A percentile compares a stretch with the other conserved stretches of the same genome.
phyloP scores from a whole-genome alignment of 2,797 vertebrate species.

The Emydoidea blandingii region DNA sequence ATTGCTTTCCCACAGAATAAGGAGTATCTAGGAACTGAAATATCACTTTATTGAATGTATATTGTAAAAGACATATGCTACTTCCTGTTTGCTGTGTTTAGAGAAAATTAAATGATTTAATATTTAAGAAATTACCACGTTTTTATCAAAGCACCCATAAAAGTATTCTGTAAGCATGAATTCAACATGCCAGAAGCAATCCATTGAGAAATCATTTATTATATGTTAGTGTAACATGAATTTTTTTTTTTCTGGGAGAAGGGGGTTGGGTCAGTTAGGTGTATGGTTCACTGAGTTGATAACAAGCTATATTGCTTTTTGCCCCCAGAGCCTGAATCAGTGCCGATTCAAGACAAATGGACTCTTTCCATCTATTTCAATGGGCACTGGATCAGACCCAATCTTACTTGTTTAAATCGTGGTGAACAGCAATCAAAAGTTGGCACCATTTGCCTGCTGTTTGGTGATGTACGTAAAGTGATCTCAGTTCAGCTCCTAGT shows the following conservation, averaged over 20 bases:
- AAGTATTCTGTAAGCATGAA: background rate
- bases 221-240: background rate
- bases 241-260: background rate
- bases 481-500: background rate
- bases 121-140: background rate
- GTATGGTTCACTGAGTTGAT: rapidly evolving
- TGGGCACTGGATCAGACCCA: rapidly evolving
- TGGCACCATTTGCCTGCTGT: background rate
- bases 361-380: background rate
- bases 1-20: background rate
- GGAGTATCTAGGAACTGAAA: background rate
- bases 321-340: background rate
- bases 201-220: background rate
- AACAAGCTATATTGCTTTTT: background rate
- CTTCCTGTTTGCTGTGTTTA: background rate
- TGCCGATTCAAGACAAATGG: background rate
- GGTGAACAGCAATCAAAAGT: background rate
- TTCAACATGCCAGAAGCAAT: background rate
- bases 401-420: background rate
- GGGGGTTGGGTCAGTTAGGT: background rate
- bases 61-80: background rate
- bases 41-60: background rate
- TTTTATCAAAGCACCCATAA: background rate
- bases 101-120: background rate
- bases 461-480: background rate